Conservation (phyloP, 1,140 invertebrate species). For the Bilobella aurantiaca region DNA sequence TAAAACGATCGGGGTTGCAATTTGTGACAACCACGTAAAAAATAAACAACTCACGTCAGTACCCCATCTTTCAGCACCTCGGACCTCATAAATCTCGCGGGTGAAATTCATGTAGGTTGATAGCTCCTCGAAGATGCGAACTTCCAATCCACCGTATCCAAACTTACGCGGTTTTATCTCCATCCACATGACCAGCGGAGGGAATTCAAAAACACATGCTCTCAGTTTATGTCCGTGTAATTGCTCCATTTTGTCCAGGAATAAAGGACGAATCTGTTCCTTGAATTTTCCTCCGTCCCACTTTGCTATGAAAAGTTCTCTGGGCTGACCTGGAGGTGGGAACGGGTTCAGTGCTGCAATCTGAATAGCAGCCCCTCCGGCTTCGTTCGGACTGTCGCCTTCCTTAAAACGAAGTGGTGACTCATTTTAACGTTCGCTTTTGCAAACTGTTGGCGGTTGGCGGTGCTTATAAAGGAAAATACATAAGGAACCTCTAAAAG, state of each 20-base stretch:
- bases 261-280: slow-evolving; percentile 15
- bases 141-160: slow-evolving; percentile 32
- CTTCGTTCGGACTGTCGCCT: no score
- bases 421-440: no score
- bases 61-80: slow-evolving; percentile 35
- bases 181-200: slow-evolving; percentile 34
- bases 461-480: no score
- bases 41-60: slow-evolving; percentile 25
- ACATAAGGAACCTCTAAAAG: no score
- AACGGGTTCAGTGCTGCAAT: slow-evolving; percentile 31
- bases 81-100: slow-evolving; percentile 27
- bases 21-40: background rate
- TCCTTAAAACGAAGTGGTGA: no score
- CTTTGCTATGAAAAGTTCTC: slow-evolving; percentile 23
- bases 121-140: slow-evolving; percentile 28
- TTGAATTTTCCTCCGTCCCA: slow-evolving; percentile 5
- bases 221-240: slow-evolving; percentile 26
- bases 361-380: slow-evolving; percentile 17
- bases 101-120: slow-evolving; percentile 35
- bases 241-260: slow-evolving; percentile 30
- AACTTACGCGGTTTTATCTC: slow-evolving; percentile 18
- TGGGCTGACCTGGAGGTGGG: slow-evolving; percentile 23
- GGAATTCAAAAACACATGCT: slow-evolving; percentile 36
- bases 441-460: no score
- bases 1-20: no score